Base-by-base conservation (phyloP, 1,140 invertebrate species). In the Cydia amplana region DNA sequence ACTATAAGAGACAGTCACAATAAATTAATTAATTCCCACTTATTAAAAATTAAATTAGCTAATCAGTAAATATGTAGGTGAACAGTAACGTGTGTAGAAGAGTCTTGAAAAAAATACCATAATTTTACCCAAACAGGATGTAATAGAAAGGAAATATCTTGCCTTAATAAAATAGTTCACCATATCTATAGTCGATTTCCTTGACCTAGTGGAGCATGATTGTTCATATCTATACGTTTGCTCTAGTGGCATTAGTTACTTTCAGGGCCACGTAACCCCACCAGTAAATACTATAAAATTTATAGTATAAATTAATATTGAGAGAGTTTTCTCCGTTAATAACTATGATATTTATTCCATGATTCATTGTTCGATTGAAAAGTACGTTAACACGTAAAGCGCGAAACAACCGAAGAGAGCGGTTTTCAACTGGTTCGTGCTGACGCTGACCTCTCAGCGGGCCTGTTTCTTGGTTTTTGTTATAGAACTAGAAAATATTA, bases 201-300 rank as follows among this genome's bases (percentile, higher is more conserved):
- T 91, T 91, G 89, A 89, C 87, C 85, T 77, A 85, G 80, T 82
- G 80, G 65, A 79, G 83, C 86, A 80, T 77, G 78, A 85, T 85
- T 87, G 82, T 85, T 85, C 81, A 80, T 82, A 81, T 82, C 85
- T 77, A n/a, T n/a, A 78, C 64, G 28, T 32, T 67, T 81, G 76
- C 81, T 79, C 76, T 82, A 77, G 73, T 78, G 79, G 73, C 72
- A 75, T 64, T 72, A 75, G 75, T 67, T 72, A 76, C 77, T 80
- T 76, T 83, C 83, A 83, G 75, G 80, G 85, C 79, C 81, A 79
- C 67, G 23, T 65, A 46, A 70, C 18, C 46, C 46, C 32, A 28
- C 18, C 23, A 20, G 75, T 76, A 80, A 64, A 46, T 80, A 78
- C 79, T 32, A 28, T 28, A n/a, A n/a, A n/a, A n/a, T n/a, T n/a